A percentile compares a stretch with the other conserved stretches of the same genome.
These are phyloP conservation scores for Rhyacophila evoluta DNA, from an alignment of 2,888 invertebrate genomes.

Conservation along the genomic window DNA sequence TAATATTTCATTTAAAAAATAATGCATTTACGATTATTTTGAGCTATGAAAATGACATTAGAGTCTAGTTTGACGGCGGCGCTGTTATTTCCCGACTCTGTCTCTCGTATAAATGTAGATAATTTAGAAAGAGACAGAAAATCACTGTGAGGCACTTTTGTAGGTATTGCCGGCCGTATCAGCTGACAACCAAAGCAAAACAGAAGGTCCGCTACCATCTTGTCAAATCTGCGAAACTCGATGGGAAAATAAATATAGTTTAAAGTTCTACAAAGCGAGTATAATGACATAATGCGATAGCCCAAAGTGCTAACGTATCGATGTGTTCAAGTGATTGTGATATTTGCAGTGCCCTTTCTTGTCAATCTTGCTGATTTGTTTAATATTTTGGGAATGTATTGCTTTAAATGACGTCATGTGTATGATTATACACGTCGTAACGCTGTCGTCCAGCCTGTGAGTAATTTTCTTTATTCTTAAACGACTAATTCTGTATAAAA, in stretches of 20 bases:
- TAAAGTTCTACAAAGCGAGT: slow-evolving; percentile 68
- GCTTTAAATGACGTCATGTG: slow-evolving; percentile 73
- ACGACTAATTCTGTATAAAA: slow-evolving; percentile 57
- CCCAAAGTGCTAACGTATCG: slow-evolving; percentile 64
- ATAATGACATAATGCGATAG: slow-evolving; percentile 49
- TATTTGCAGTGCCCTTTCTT: slow-evolving; percentile 60
- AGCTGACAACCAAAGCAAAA: slow-evolving; percentile 74
- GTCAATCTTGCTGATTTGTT: slow-evolving; percentile 65
- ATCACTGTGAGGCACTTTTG: slow-evolving; percentile 9
- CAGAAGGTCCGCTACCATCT: slow-evolving; percentile 73
- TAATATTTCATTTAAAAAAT: slow-evolving; percentile 23
- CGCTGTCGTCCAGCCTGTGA: slow-evolving; percentile 69
- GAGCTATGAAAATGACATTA: slow-evolving; percentile 53
- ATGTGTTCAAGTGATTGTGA: slow-evolving; percentile 62
- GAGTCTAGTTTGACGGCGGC: slow-evolving; percentile 42
- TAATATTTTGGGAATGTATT: slow-evolving; percentile 69
- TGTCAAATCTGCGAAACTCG: slow-evolving; percentile 69
- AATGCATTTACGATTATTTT: slow-evolving; percentile 50
- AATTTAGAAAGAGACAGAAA: slow-evolving; percentile 32
- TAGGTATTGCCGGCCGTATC: slow-evolving; percentile 61
- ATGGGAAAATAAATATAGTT: slow-evolving; percentile 66
- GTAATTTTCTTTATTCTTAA: slow-evolving; percentile 67
- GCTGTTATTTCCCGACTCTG: slow-evolving; percentile 26
- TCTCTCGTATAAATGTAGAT: neutral
- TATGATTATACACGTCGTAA: slow-evolving; percentile 69